Evolutionary conservation across 2,888 invertebrate genomes (phyloP).

Genomic region (Aphrophora alni): DNA sequence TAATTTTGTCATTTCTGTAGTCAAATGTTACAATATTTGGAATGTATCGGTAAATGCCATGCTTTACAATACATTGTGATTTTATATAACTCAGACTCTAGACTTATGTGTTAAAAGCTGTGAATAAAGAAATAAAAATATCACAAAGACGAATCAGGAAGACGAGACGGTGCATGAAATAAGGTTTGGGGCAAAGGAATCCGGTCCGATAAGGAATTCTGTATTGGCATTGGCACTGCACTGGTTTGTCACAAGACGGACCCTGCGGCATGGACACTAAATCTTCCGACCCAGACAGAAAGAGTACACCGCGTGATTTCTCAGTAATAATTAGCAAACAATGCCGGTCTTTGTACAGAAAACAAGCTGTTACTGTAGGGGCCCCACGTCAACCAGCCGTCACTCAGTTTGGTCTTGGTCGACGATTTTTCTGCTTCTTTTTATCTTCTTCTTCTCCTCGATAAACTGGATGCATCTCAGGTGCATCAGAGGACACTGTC

Average conservation of each 20-base stretch:
- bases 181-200: conserved; percentile 23
- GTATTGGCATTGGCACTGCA: conserved; percentile 20
- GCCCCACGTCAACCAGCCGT: not conserved
- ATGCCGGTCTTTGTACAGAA: conserved; percentile 26
- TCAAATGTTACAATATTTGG: too few relatives aligned
- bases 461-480: not conserved
- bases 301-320: conserved; percentile 37
- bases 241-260: conserved; percentile 6
- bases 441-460: not conserved
- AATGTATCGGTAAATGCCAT: too few relatives aligned
- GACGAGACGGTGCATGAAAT: not conserved
- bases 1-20: too few relatives aligned
- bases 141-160: not conserved
- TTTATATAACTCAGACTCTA: not conserved
- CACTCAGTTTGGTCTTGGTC: not conserved
- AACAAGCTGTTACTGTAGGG: not conserved
- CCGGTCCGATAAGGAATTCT: conserved; percentile 30
- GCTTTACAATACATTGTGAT: too few relatives aligned
- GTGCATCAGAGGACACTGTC: not conserved
- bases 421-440: not conserved
- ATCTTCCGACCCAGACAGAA: conserved; percentile 23
- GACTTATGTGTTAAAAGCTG: not conserved
- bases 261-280: conserved; percentile 14
- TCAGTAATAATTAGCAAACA: conserved; percentile 42
- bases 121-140: not conserved